These are phyloP conservation scores for Drosophila lowei DNA, from an alignment of 1,140 invertebrate species.

Conservation along the genomic window DNA sequence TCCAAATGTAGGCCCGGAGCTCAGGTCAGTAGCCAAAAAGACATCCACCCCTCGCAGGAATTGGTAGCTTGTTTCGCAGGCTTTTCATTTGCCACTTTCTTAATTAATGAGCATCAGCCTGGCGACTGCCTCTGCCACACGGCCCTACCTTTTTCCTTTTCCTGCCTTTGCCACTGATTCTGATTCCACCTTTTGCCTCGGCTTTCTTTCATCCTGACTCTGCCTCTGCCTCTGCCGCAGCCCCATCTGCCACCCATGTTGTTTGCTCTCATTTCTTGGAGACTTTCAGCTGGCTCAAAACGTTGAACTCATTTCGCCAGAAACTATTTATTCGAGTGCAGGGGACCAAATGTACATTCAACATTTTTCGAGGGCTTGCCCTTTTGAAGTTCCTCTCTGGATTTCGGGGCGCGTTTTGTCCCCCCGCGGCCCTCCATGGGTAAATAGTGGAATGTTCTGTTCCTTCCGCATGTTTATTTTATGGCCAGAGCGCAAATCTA, in stretches of 20 bases:
- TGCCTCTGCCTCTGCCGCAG: background rate
- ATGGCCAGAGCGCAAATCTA: conserved; percentile 67
- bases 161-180: too few species aligned
- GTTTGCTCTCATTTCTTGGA: conserved; percentile 73
- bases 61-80: conserved; percentile 71
- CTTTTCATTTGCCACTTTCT: conserved; percentile 80
- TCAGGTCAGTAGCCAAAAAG: conserved; percentile 54
- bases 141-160: too few species aligned
- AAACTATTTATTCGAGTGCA: conserved; percentile 74
- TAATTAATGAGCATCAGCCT: conserved; percentile 74
- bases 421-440: conserved; percentile 21
- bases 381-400: conserved; percentile 61
- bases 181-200: too few species aligned
- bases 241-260: conserved; percentile 37
- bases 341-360: conserved; percentile 44
- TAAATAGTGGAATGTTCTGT: conserved; percentile 52
- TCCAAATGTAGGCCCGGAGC: background rate
- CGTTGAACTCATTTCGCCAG: conserved; percentile 69
- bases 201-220: too few species aligned
- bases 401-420: conserved; percentile 41
- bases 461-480: conserved; percentile 74
- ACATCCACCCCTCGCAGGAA: conserved; percentile 32
- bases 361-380: conserved; percentile 60
- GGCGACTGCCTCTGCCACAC: background rate
- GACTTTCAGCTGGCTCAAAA: conserved; percentile 47